Evolutionary conservation across 2,797 vertebrate genomes (phyloP).

Genomic region (Manis crassicaudata): DNA sequence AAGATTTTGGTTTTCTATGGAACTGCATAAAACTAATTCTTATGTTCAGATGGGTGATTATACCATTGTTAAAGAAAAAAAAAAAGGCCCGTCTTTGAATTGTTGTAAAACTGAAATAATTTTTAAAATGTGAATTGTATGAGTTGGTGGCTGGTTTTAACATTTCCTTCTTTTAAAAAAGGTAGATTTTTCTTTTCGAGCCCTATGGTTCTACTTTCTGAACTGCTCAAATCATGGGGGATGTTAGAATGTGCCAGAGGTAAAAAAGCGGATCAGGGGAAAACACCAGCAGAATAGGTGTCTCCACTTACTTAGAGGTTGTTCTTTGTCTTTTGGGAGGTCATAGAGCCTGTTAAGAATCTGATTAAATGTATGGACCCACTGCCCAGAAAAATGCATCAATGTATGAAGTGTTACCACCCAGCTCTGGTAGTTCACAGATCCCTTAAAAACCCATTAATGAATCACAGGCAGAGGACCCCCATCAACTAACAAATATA

Average conservation of each 20-base stretch:
- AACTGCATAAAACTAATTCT: slow-evolving; percentile 86
- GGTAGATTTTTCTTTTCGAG: slow-evolving; percentile 75
- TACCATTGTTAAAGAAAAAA: slow-evolving; percentile 81
- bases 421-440: slow-evolving; percentile 18
- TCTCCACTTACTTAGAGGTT: background rate
- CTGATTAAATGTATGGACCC: background rate
- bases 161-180: slow-evolving; percentile 76
- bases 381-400: background rate
- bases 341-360: background rate
- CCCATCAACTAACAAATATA: background rate
- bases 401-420: background rate
- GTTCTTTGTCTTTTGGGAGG: background rate
- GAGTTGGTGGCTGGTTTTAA: slow-evolving; percentile 78
- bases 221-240: slow-evolving; percentile 49
- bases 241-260: slow-evolving; percentile 75
- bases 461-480: background rate
- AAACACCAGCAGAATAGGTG: background rate
- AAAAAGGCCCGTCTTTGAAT: slow-evolving; percentile 79
- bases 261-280: slow-evolving; percentile 35
- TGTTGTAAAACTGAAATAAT: slow-evolving; percentile 82
- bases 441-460: background rate
- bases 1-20: slow-evolving; percentile 85
- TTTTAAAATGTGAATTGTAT: slow-evolving; percentile 81
- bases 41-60: slow-evolving; percentile 86
- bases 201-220: slow-evolving; percentile 68